These are phyloP conservation scores for Podilymbus podiceps DNA, from an alignment of 2,113 vertebrate genomes.

Conservation along the genomic window DNA sequence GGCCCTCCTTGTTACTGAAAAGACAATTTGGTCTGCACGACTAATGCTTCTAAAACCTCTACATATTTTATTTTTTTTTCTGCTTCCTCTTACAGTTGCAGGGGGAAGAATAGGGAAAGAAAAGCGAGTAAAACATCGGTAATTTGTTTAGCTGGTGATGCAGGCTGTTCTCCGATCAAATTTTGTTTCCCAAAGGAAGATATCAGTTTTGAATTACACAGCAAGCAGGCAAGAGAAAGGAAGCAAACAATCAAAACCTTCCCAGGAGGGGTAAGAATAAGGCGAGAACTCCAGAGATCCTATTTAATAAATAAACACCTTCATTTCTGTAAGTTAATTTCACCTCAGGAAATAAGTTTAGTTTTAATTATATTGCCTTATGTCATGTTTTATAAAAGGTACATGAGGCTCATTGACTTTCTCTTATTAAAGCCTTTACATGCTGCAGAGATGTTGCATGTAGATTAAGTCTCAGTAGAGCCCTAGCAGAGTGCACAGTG, in stretches of 20 bases:
- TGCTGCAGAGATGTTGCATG: constrained; percentile 49
- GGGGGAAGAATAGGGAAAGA: constrained; percentile 19
- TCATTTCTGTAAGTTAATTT: constrained; percentile 86
- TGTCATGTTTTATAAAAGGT: constrained; percentile 83
- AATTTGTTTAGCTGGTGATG: constrained; percentile 79
- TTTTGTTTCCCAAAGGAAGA: constrained; percentile 80
- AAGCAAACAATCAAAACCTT: constrained; percentile 79
- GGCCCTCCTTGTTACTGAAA: neutral
- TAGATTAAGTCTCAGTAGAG: constrained; percentile 52
- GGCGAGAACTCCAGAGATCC: constrained; percentile 72
- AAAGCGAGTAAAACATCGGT: constrained; percentile 74
- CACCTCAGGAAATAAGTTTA: constrained; percentile 81
- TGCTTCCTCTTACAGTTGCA: neutral
- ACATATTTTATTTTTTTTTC: constrained; percentile 8
- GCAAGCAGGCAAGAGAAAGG: constrained; percentile 74
- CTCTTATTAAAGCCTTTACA: constrained; percentile 73
- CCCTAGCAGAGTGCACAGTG: neutral
- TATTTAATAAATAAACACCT: constrained; percentile 87
- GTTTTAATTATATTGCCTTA: constrained; percentile 82
- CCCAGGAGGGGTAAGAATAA: constrained; percentile 74
- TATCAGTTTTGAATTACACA: constrained; percentile 80
- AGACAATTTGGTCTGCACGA: constrained; percentile 14
- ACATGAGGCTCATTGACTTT: constrained; percentile 76
- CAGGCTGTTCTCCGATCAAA: constrained; percentile 78
- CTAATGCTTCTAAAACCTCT: constrained; percentile 12